Evolutionary conservation across 1,140 invertebrate genomes (phyloP), one percentile per base, ranked within the genome.

Genomic region (Diploscapter pachys): DNA sequence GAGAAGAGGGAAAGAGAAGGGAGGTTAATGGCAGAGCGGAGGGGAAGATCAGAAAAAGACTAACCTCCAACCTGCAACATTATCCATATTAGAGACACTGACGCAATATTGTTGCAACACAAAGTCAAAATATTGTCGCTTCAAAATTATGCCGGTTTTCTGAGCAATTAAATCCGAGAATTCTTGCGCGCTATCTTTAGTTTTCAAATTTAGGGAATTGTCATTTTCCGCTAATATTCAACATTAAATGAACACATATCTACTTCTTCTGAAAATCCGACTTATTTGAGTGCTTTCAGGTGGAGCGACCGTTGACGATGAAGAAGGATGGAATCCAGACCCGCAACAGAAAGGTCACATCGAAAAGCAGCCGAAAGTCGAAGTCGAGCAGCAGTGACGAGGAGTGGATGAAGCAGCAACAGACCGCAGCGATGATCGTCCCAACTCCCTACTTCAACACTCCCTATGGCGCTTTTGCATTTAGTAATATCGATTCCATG

Each of bases 281-380:
- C 31, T 31, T 31, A 31, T 31, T 31, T 31, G 31, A 31, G 31
- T 31, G 31, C 31, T 31, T 31, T 31, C 90, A 98, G 95, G 94
- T 97, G 80, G 95, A 95, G 89, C 91, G 95, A 85, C 95, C 95
- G 73, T 89, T 98, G 78, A 96, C 95, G 73, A 98, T 98, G 95
- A 98, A 98, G 89, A 98, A 98, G 87, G 95, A 98, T 88, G 94
- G 94, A 68, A 98, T 98, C 81, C 95, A 98, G 86, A 97, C 95
- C 77, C 89, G 96, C 85, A 98, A 98, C 88, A 89, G 96, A 81
- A 98, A 98, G 87, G 87, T 96, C 11, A 93, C 92, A 6, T 62
- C 72, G 9, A 81, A 81, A 68, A 31, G 31, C 31, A 75, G 65
- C 66, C 53, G 57, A 31, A 68, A 68, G 52, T 55, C 53, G 52